Evolutionary conservation across 2,113 vertebrate species (phyloP).

Genomic region (Chaenogobius annularis): DNA sequence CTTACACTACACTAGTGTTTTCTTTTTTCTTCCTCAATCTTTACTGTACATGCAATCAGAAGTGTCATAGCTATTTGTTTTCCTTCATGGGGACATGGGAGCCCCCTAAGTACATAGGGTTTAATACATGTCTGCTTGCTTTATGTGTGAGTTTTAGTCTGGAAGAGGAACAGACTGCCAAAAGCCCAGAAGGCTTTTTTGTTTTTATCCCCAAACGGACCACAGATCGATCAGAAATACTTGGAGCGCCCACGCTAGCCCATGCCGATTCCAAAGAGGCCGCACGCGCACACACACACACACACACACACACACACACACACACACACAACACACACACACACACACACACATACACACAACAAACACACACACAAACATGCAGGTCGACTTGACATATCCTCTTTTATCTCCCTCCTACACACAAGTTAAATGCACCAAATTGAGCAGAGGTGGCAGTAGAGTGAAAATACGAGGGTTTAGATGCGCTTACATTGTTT

Average conservation of each 20-base stretch:
- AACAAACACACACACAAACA: slow-evolving; percentile 6
- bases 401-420: slow-evolving; percentile 43
- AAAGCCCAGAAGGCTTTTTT: slow-evolving; percentile 38
- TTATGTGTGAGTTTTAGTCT: not conserved
- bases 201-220: slow-evolving; percentile 57
- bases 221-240: slow-evolving; percentile 52
- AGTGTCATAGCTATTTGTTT: slow-evolving; percentile 14
- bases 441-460: slow-evolving; percentile 46
- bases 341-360: slow-evolving; percentile 13
- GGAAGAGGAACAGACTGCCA: slow-evolving; percentile 12
- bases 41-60: not conserved
- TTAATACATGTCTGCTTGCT: slow-evolving; percentile 1
- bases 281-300: slow-evolving; percentile 14
- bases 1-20: too few relatives aligned
- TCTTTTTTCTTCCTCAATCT: not conserved
- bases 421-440: slow-evolving; percentile 44
- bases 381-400: slow-evolving; percentile 26
- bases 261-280: slow-evolving; percentile 20
- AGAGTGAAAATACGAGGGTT: slow-evolving; percentile 56
- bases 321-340: slow-evolving; percentile 6
- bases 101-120: slow-evolving; percentile 11
- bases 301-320: slow-evolving; percentile 12
- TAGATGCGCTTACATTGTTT: slow-evolving; percentile 58
- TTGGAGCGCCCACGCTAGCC: slow-evolving; percentile 33
- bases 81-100: slow-evolving; percentile 24